Percentiles rank a stretch among this genome's conserved stretches.
Evolutionary conservation across 2,888 invertebrate species (phyloP).

Genomic region (Prosopocoilus inquinatus): DNA sequence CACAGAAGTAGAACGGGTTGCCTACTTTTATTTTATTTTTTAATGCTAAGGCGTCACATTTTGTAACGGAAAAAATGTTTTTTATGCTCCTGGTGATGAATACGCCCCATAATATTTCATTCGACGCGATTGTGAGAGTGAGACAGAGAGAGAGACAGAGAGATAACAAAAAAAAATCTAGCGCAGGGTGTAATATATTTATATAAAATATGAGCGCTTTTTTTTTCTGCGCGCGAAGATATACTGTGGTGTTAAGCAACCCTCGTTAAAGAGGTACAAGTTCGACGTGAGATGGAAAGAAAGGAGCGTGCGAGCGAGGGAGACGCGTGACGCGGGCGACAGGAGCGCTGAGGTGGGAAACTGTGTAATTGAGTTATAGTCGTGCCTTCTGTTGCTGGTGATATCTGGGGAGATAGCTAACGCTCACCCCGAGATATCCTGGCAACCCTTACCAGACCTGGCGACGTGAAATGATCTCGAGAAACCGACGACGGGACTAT

Average conservation of each 20-base stretch:
- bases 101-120: too few relatives aligned
- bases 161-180: too few relatives aligned
- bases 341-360: slow-evolving; percentile 39
- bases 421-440: slow-evolving; percentile 19
- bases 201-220: not conserved
- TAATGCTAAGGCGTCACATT: too few relatives aligned
- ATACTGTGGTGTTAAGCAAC: not conserved
- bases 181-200: not conserved
- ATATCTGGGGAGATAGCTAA: slow-evolving; percentile 36
- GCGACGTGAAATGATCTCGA: slow-evolving; percentile 17
- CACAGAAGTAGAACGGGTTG: too few relatives aligned
- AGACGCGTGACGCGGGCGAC: slow-evolving; percentile 24
- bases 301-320: not conserved
- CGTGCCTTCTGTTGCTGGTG: slow-evolving; percentile 44
- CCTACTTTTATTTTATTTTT: too few relatives aligned
- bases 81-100: too few relatives aligned
- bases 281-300: not conserved
- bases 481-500: slow-evolving; percentile 12
- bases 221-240: not conserved
- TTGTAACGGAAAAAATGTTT: too few relatives aligned
- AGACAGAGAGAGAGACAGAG: too few relatives aligned
- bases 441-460: slow-evolving; percentile 19
- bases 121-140: too few relatives aligned
- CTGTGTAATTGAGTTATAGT: slow-evolving; percentile 49
- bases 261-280: slow-evolving; percentile 3